phyloP scores from a whole-genome alignment of 2,888 invertebrate species.

The Brachyptera putata region DNA sequence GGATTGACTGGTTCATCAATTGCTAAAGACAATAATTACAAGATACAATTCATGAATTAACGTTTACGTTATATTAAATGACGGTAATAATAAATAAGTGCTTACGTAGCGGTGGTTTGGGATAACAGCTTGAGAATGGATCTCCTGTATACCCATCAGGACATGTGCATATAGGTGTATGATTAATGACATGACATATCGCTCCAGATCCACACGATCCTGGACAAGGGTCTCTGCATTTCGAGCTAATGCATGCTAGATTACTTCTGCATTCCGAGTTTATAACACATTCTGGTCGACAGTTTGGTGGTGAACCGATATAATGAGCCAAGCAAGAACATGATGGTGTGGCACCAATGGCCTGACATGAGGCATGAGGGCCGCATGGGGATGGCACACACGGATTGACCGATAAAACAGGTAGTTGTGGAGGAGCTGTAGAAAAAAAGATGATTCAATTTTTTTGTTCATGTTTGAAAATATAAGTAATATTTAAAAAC shows the following conservation, averaged over 20 bases:
- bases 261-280: conserved; percentile 39
- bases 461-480: not conserved
- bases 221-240: conserved; percentile 41
- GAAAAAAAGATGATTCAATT: conserved; percentile 5
- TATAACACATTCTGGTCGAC: conserved; percentile 37
- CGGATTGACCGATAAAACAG: conserved; percentile 35
- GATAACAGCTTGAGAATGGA: conserved; percentile 66
- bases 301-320: conserved; percentile 37
- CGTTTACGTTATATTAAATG: not conserved
- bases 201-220: conserved; percentile 39
- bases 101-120: conserved; percentile 55
- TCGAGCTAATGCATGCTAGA: conserved; percentile 40
- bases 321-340: conserved; percentile 41
- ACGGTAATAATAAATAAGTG: not conserved
- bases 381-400: conserved; percentile 45
- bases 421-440: conserved; percentile 33
- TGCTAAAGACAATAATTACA: not conserved
- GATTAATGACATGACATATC: conserved; percentile 57
- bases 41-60: not conserved
- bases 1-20: conserved; percentile 43
- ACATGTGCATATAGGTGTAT: conserved; percentile 74
- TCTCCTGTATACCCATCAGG: conserved; percentile 67
- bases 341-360: conserved; percentile 56
- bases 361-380: conserved; percentile 60
- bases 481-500: too few relatives aligned